Evolutionary conservation across 2,113 vertebrate species (phyloP).

Genomic region (Dicentrarchus labrax): DNA sequence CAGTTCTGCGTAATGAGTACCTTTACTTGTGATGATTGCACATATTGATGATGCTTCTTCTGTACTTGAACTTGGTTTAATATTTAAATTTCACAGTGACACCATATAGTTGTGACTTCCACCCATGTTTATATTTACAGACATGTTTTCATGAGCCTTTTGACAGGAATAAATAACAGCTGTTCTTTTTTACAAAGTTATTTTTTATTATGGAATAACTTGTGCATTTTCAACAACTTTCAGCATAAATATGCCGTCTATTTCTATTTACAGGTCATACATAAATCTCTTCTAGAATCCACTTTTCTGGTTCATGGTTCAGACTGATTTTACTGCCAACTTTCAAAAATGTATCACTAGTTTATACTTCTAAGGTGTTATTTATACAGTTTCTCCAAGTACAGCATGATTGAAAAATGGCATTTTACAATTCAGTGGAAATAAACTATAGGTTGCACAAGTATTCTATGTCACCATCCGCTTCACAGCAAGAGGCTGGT

Average conservation of each 20-base stretch:
- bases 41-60: neutral
- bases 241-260: conserved; percentile 75
- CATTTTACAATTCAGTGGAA: conserved; percentile 49
- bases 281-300: conserved; percentile 50
- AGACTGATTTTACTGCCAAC: conserved; percentile 15
- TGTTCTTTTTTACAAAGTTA: conserved; percentile 69
- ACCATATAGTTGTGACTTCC: neutral
- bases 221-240: conserved; percentile 58
- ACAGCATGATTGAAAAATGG: conserved; percentile 54
- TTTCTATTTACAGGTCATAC: conserved; percentile 78
- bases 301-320: conserved; percentile 22
- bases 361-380: conserved; percentile 59
- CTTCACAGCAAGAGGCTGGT: conserved; percentile 59
- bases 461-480: conserved; percentile 53
- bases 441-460: conserved; percentile 57
- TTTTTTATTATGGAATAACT: conserved; percentile 78
- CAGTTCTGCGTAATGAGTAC: neutral
- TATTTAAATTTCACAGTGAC: neutral
- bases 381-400: conserved; percentile 57
- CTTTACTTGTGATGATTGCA: neutral
- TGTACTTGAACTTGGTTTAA: neutral
- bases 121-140: neutral
- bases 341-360: conserved; percentile 26
- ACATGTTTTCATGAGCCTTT: neutral
- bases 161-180: conserved; percentile 1